phyloP scores from a whole-genome alignment of 2,113 vertebrate species.

The Myrmecophaga tridactyla region DNA sequence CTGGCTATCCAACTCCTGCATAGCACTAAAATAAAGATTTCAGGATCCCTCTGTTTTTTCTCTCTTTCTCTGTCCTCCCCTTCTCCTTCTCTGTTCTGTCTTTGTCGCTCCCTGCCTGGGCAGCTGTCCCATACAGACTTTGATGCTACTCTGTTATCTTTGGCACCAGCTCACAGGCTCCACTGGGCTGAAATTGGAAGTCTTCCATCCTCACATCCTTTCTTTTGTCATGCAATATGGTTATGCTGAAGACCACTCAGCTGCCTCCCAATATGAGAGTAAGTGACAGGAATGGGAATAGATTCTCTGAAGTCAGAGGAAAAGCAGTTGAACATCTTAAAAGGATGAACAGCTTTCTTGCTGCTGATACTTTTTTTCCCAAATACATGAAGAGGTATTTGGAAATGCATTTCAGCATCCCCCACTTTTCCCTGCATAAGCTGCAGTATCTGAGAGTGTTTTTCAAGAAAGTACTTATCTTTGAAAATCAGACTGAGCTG shows the following conservation, averaged over 20 bases:
- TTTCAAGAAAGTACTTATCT: conserved; percentile 43
- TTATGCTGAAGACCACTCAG: not conserved
- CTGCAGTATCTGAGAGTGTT: conserved; percentile 4
- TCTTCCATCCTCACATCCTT: conserved; percentile 29
- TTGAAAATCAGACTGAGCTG: conserved; percentile 39
- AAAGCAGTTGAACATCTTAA: not conserved
- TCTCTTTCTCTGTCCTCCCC: not conserved
- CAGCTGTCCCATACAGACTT: conserved; percentile 35
- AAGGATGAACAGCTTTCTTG: not conserved
- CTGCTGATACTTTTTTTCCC: not conserved
- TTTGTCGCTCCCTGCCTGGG: conserved; percentile 28
- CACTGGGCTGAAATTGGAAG: conserved; percentile 14
- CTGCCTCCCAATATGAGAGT: conserved; percentile 6
- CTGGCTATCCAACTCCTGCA: not conserved
- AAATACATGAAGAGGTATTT: not conserved
- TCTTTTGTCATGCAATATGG: conserved; percentile 50
- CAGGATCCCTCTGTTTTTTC: not conserved
- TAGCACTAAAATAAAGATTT: not conserved
- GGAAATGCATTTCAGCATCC: conserved; percentile 41
- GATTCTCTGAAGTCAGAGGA: not conserved
- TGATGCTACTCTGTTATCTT: conserved; percentile 57
- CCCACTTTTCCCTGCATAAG: not conserved
- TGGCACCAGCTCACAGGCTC: conserved; percentile 1
- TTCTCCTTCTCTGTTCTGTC: not conserved
- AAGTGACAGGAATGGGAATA: not conserved